A percentile compares a stretch with the other conserved stretches of the same genome.
Evolutionary conservation across 2,888 invertebrate genomes (phyloP).

Genomic region (Cantharis lateralis): DNA sequence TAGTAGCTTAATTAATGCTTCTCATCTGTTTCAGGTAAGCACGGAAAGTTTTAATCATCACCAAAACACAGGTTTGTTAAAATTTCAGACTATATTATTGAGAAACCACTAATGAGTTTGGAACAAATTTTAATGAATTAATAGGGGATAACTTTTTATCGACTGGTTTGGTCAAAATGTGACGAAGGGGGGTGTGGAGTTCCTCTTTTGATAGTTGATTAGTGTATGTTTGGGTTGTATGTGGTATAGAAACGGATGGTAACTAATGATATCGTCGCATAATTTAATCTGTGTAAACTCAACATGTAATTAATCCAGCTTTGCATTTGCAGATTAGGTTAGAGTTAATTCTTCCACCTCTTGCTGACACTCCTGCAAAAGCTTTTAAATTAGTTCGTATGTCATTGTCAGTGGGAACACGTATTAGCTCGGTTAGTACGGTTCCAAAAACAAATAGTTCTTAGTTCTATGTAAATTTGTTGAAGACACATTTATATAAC

Average conservation of each 20-base stretch:
- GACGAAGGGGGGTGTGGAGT: neutral
- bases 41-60: neutral
- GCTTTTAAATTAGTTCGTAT: slow-evolving; percentile 38
- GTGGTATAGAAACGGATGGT: slow-evolving; percentile 1
- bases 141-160: neutral
- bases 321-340: slow-evolving; percentile 22
- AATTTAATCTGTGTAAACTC: slow-evolving; percentile 15
- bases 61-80: neutral
- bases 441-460: slow-evolving; percentile 30
- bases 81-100: neutral
- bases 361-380: slow-evolving; percentile 13
- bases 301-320: slow-evolving; percentile 20
- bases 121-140: neutral
- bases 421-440: slow-evolving; percentile 29
- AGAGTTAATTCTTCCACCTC: slow-evolving; percentile 18
- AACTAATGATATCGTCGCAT: slow-evolving; percentile 12
- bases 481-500: slow-evolving; percentile 31
- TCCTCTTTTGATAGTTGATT: neutral
- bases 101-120: neutral
- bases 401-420: slow-evolving; percentile 39
- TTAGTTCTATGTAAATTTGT: slow-evolving; percentile 28
- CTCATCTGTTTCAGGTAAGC: slow-evolving; percentile 5
- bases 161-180: neutral
- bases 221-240: neutral
- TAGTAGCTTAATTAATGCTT: neutral